Percentiles rank a stretch among this genome's conserved stretches.
phyloP scores from a whole-genome alignment of 2,888 invertebrate species.

The Phyllotreta striolata region DNA sequence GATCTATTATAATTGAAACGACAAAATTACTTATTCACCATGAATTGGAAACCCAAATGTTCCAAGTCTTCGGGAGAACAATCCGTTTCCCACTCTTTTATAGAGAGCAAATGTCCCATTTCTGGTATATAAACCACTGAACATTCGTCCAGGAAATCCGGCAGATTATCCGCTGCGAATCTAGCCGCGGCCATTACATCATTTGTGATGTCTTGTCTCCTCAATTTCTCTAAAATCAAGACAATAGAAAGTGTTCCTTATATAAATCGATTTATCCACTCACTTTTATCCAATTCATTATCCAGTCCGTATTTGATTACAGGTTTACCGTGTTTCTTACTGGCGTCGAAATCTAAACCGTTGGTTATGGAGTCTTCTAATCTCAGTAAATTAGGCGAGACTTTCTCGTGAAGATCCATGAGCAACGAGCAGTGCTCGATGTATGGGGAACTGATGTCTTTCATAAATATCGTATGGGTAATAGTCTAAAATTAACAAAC shows the following conservation, averaged over 20 bases:
- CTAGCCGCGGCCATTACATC: constrained; percentile 77
- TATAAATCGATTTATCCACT: constrained; percentile 44
- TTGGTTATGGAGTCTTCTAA: constrained; percentile 75
- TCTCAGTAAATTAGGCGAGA: constrained; percentile 64
- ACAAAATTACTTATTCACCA: constrained; percentile 62
- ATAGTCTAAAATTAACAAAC: constrained; percentile 66
- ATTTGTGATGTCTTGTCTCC: constrained; percentile 73
- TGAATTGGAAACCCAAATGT: constrained; percentile 74
- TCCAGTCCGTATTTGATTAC: constrained; percentile 80
- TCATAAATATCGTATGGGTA: constrained; percentile 73
- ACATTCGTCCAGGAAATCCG: constrained; percentile 72
- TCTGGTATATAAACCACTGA: constrained; percentile 76
- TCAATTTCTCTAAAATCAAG: constrained; percentile 69
- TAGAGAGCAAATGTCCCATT: constrained; percentile 79
- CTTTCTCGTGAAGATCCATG: constrained; percentile 61
- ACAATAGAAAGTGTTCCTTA: not conserved
- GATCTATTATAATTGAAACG: constrained; percentile 4
- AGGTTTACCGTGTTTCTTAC: constrained; percentile 67
- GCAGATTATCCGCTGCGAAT: constrained; percentile 73
- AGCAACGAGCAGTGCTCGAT: constrained; percentile 64
- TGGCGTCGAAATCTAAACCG: constrained; percentile 75
- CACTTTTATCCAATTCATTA: constrained; percentile 77
- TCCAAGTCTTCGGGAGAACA: constrained; percentile 66
- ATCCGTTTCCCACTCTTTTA: constrained; percentile 71
- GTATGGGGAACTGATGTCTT: constrained; percentile 69